A percentile compares a stretch with the other conserved stretches of the same genome.
These are phyloP conservation scores for Odontomyia ornata DNA, from an alignment of 2,888 invertebrate genomes.

Conservation along the genomic window DNA sequence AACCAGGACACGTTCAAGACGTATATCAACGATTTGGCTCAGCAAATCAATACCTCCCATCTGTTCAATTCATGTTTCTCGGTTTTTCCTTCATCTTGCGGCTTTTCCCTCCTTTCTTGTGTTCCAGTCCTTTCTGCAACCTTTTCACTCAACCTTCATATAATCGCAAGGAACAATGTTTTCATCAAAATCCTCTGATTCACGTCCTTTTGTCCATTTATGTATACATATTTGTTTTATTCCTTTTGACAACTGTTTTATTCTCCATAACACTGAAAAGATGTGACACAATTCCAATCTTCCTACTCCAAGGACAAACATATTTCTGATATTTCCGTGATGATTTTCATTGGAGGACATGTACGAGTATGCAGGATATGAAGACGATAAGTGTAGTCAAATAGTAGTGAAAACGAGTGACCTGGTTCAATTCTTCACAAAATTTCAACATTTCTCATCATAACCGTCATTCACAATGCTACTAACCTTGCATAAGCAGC, in stretches of 20 bases:
- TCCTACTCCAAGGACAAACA: constrained; percentile 22
- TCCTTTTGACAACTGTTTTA: not conserved
- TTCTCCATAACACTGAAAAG: not conserved
- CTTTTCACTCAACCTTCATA: too few species aligned
- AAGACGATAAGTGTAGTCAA: not conserved
- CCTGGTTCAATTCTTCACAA: constrained; percentile 20
- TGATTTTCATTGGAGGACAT: not conserved
- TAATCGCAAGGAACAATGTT: not conserved
- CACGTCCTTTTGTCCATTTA: not conserved
- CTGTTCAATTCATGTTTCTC: too few species aligned
- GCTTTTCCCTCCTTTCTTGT: too few species aligned
- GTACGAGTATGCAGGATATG: not conserved
- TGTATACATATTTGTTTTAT: not conserved
- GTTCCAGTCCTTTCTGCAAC: too few species aligned
- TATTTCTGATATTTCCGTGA: not conserved
- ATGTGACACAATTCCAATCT: constrained; percentile 29
- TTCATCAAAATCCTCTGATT: not conserved
- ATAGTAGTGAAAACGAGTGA: constrained; percentile 20
- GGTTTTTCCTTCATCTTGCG: too few species aligned
- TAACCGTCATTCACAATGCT: constrained; percentile 6
- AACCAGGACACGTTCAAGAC: too few species aligned
- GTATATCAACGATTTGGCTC: too few species aligned
- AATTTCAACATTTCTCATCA: not conserved
- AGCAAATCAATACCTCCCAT: too few species aligned
- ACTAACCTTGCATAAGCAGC: constrained; percentile 39